Percentiles rank a stretch among this genome's conserved stretches.
These are phyloP conservation scores for Rhabdomys pumilio DNA, from an alignment of 2,797 vertebrate genomes.

Conservation along the genomic window DNA sequence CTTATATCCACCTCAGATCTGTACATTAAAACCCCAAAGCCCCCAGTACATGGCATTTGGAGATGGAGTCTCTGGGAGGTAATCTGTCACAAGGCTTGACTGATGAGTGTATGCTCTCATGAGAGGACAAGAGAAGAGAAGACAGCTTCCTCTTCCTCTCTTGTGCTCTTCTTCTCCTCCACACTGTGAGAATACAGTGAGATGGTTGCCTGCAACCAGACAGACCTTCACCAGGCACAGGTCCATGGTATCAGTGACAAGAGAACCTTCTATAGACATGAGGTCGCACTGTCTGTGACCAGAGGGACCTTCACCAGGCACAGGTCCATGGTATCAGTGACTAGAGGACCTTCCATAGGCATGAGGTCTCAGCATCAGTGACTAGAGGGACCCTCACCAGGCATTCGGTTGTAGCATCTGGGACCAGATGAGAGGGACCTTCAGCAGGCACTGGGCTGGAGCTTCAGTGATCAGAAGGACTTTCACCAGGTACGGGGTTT, in stretches of 20 bases:
- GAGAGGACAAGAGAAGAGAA: background rate
- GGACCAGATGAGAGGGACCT: background rate
- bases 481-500: background rate
- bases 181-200: background rate
- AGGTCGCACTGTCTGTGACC: accelerated
- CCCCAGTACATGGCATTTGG: background rate
- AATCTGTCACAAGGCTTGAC: background rate
- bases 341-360: background rate
- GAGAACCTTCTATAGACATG: background rate
- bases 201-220: background rate
- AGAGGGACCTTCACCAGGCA: background rate
- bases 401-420: accelerated
- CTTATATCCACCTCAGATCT: background rate
- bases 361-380: accelerated
- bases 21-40: background rate
- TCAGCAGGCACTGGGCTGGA: background rate
- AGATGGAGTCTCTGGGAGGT: background rate
- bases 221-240: background rate
- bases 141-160: background rate
- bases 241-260: too few relatives aligned
- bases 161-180: background rate
- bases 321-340: too few relatives aligned
- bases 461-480: background rate
- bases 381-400: background rate
- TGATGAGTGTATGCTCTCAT: background rate